Evolutionary conservation across 2,888 invertebrate genomes (phyloP), one percentile per base, ranked within the genome.

Genomic region (Cosmia trapezina): DNA sequence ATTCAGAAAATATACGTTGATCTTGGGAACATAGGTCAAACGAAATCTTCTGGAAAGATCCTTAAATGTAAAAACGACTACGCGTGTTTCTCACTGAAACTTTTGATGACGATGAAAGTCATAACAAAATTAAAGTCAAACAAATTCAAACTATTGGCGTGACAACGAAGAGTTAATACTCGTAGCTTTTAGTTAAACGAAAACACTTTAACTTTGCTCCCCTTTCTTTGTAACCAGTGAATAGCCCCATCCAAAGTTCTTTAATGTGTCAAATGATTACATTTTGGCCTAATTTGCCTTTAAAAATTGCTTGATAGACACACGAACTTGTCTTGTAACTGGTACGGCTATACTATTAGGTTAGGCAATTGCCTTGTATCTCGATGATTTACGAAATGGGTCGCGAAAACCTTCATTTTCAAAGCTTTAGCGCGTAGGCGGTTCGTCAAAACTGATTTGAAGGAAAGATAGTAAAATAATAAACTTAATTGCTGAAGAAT

Each of bases 181-280:
- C 1, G 0, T 87, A 85, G 86, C 87, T 86, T 88, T 87, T 76
- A 82, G 83, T 86, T 79, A 70, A 84, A 80, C 86, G 76, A 81
- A 82, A 87, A 85, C 78, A 87, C 88, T 88, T 90, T 89, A 86
- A 88, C 88, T 81, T 88, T 84, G 81, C 79, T 74, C 69, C 70
- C 71, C 56, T 76, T 77, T 80, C 83, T 83, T 87, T 86, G 74
- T 73, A 73, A 70, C 76, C 45, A 81, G 75, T 85, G 76, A 87
- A 90, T 89, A 85, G 81, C 77, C 87, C 85, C 83, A 88, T 89
- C 77, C 70, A 86, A 87, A 83, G 84, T 87, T 86, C 72, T 57
- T 83, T 75, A 72, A 80, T 80, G 75, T 81, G 78, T 83, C 77
- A 77, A 83, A 80, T 81, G 74, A 76, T 73, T 65, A 64, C 64